phyloP scores from a whole-genome alignment of 2,113 vertebrate species.

The Amphiprion ocellaris region DNA sequence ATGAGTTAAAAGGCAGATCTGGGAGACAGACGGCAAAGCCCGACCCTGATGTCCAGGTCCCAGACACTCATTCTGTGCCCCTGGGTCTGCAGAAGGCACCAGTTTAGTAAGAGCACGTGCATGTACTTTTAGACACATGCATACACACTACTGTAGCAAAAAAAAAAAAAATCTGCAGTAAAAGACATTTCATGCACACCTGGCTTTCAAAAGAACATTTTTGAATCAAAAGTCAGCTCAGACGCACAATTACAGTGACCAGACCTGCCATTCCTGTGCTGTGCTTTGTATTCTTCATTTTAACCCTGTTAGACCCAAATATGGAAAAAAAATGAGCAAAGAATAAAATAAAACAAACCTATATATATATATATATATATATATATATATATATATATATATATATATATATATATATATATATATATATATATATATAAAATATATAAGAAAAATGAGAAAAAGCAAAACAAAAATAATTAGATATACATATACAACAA shows the following conservation, averaged over 20 bases:
- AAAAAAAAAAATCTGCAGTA: neutral
- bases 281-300: too few relatives aligned
- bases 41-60: constrained; percentile 69
- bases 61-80: constrained; percentile 53
- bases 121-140: too few relatives aligned
- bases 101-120: constrained; percentile 8
- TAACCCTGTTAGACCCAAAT: too few relatives aligned
- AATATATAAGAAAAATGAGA: too few relatives aligned
- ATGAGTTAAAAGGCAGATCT: constrained; percentile 63
- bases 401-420: too few relatives aligned
- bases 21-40: constrained; percentile 62
- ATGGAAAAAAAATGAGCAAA: too few relatives aligned
- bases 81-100: constrained; percentile 49
- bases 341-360: too few relatives aligned
- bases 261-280: neutral
- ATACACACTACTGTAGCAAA: neutral
- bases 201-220: neutral
- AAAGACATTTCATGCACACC: neutral
- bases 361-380: too few relatives aligned
- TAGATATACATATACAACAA: too few relatives aligned
- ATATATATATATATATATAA: too few relatives aligned
- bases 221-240: neutral
- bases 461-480: too few relatives aligned
- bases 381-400: too few relatives aligned
- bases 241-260: neutral